These are phyloP conservation scores for Drosophila teissieri DNA, from an alignment of 1,140 invertebrate genomes.

Conservation along the genomic window DNA sequence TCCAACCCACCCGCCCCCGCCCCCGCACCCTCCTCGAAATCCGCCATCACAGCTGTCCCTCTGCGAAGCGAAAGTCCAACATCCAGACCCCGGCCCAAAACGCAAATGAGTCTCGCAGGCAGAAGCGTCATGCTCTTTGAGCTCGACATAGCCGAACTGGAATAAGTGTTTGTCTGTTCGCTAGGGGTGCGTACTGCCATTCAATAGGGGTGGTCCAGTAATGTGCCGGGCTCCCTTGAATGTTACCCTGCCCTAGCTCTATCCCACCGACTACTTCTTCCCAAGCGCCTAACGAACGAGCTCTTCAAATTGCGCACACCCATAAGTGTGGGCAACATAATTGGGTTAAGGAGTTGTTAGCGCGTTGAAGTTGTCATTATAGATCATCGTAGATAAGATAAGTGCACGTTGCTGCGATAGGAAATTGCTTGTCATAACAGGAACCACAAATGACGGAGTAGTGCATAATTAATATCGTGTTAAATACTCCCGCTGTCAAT, in stretches of 20 bases:
- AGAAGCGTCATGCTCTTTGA: constrained; percentile 76
- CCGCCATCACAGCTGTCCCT: constrained; percentile 23
- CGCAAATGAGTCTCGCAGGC: constrained; percentile 78
- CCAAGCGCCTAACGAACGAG: constrained; percentile 37
- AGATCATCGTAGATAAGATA: constrained; percentile 58
- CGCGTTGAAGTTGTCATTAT: constrained; percentile 75
- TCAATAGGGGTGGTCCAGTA: constrained; percentile 61
- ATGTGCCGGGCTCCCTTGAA: constrained; percentile 6
- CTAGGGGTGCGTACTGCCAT: constrained; percentile 30
- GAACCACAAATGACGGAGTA: constrained; percentile 33
- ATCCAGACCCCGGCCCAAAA: constrained; percentile 60
- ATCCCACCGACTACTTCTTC: not conserved
- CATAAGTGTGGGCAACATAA: constrained; percentile 67
- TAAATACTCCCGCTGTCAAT: constrained; percentile 27
- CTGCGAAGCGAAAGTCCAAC: constrained; percentile 61
- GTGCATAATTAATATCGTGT: constrained; percentile 46
- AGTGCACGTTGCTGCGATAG: constrained; percentile 48
- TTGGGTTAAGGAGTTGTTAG: constrained; percentile 79
- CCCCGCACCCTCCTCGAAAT: too few species aligned
- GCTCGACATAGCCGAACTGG: constrained; percentile 21
- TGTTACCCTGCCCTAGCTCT: not conserved
- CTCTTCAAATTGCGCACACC: constrained; percentile 72
- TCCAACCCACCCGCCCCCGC: not conserved
- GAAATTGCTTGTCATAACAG: constrained; percentile 61
- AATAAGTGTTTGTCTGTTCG: constrained; percentile 35